These are phyloP conservation scores for Drosophila lacicola DNA, from an alignment of 2,888 invertebrate species.

Conservation along the genomic window DNA sequence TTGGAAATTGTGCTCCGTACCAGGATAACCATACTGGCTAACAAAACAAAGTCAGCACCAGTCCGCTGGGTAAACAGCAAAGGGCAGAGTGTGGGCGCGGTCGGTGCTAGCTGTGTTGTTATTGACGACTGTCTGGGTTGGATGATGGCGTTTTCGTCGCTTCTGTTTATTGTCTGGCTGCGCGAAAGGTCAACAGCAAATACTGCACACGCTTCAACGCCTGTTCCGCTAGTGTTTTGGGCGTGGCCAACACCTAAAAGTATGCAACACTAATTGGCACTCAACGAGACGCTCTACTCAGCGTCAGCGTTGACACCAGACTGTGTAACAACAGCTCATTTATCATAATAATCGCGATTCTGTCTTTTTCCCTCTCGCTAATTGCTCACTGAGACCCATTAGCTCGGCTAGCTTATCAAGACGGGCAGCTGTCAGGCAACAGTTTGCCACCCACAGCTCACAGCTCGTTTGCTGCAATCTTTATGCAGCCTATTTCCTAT, in stretches of 20 bases:
- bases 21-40: constrained; percentile 46
- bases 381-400: constrained; percentile 66
- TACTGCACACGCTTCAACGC: constrained; percentile 63
- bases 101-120: constrained; percentile 47
- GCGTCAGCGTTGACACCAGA: constrained; percentile 49
- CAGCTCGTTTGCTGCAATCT: constrained; percentile 12
- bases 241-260: constrained; percentile 57
- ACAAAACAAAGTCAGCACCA: constrained; percentile 50
- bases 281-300: constrained; percentile 39
- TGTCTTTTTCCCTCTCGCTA: constrained; percentile 42
- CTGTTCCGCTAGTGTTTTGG: constrained; percentile 22
- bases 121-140: constrained; percentile 74
- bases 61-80: constrained; percentile 63
- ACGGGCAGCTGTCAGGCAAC: constrained; percentile 61
- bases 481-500: constrained; percentile 52
- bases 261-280: constrained; percentile 71
- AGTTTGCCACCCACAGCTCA: constrained; percentile 4
- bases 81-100: not conserved
- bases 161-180: constrained; percentile 62
- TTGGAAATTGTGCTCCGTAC: constrained; percentile 57
- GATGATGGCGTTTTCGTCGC: constrained; percentile 44
- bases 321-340: constrained; percentile 64
- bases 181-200: constrained; percentile 65
- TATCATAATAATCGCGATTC: constrained; percentile 72
- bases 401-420: constrained; percentile 67